Conservation (phyloP, 2,797 vertebrate species). For the Alauda arvensis region DNA sequence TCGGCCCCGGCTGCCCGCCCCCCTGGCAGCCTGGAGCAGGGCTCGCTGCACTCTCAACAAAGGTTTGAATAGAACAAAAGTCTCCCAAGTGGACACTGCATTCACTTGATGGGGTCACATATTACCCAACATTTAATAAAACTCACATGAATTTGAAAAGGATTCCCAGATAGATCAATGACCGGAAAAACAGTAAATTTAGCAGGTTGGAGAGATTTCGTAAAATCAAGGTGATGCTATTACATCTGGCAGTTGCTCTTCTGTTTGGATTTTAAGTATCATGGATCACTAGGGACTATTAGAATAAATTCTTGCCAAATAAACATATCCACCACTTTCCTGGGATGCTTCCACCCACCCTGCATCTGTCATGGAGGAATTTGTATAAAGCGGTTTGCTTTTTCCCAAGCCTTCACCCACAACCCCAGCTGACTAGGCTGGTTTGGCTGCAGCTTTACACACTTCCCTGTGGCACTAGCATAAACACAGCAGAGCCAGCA, state of each 20-base stretch:
- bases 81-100: slow-evolving; percentile 39
- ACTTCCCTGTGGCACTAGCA: not conserved
- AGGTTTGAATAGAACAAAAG: slow-evolving; percentile 51
- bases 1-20: not conserved
- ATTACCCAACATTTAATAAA: slow-evolving; percentile 51
- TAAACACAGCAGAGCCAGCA: not conserved
- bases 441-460: not conserved
- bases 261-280: not conserved
- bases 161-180: not conserved
- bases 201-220: not conserved
- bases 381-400: not conserved
- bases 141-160: slow-evolving; percentile 41
- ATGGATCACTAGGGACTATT: not conserved
- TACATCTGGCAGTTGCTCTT: not conserved
- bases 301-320: slow-evolving; percentile 3
- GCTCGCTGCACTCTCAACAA: slow-evolving; percentile 10
- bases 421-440: not conserved
- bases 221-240: not conserved
- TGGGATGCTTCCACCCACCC: not conserved
- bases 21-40: not conserved
- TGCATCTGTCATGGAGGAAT: not conserved
- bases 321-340: not conserved
- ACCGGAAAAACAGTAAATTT: slow-evolving; percentile 5
- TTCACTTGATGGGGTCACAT: slow-evolving; percentile 42
- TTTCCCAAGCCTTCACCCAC: not conserved